Percentiles rank a stretch among this genome's conserved stretches.
phyloP scores from a whole-genome alignment of 1,140 invertebrate genomes.

The Drosophila melanogaster region DNA sequence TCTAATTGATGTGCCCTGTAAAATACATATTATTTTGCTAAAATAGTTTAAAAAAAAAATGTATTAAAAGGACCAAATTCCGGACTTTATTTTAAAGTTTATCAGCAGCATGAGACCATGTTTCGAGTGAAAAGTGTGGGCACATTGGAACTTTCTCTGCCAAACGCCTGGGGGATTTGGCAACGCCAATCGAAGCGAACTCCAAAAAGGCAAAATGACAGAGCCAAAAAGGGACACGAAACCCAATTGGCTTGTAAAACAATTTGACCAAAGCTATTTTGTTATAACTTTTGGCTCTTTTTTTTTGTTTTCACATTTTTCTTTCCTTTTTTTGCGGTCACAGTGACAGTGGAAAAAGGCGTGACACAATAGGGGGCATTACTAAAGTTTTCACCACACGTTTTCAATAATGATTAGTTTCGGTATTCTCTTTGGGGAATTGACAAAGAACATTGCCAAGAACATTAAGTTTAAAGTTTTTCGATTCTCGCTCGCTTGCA shows the following conservation, averaged over 20 bases:
- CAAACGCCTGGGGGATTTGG: conserved; percentile 27
- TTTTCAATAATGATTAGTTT: conserved; percentile 79
- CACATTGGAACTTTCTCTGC: conserved; percentile 17
- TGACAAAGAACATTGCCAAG: conserved; percentile 29
- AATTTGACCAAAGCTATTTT: conserved; percentile 71
- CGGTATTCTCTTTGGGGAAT: conserved; percentile 17
- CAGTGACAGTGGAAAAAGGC: conserved; percentile 29
- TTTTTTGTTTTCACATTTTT: conserved; percentile 1
- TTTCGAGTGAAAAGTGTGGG: conserved; percentile 4
- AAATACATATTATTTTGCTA: background rate
- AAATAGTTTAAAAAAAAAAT: background rate
- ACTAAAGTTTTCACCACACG: conserved; percentile 56
- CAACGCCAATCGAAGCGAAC: conserved; percentile 38
- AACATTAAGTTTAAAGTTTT: conserved; percentile 50
- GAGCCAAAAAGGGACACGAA: conserved; percentile 41
- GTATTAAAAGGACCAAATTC: no score
- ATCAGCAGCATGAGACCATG: conserved; percentile 10
- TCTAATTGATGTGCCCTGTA: background rate
- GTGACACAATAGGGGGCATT: conserved; percentile 40
- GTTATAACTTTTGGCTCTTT: conserved; percentile 63
- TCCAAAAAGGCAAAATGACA: conserved; percentile 15
- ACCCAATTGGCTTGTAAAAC: conserved; percentile 69
- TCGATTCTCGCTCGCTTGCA: background rate
- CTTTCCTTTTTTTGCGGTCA: background rate
- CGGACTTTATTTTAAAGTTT: conserved; percentile 19